Base-by-base conservation (phyloP, 2,797 vertebrate species). In the Novumbra hubbsi region DNA sequence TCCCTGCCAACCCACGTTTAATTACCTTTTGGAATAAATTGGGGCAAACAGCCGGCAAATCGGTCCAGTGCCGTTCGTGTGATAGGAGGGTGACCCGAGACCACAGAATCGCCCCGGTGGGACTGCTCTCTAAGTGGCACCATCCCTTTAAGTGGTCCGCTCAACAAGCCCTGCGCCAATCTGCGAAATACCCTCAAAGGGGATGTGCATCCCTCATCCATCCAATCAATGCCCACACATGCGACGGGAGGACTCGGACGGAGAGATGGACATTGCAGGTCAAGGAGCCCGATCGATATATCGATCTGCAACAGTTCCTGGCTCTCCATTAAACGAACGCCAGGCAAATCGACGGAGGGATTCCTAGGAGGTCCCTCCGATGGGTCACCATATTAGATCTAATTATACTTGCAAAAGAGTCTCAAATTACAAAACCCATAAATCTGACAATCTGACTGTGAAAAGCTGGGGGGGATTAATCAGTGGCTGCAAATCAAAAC, bases 201-300 rank as follows among this genome's bases (percentile, higher is more conserved):
- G 21, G 73, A 9, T 65, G 63, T 83, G 82, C 77, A 64, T 64
- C 78, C 85, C 80, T 85, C 82, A 87, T 78, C 79, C 48, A 2
- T n/a, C 74, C 83, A 87, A 90, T 90, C 87, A 83, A 91, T 89
- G 80, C 66, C 76, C 83, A 84, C 81, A 82, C 76, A 76, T 78
- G 70, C 80, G 72, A 21, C 9, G 28, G 14, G 50, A 60, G 57
- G 65, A 32, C 32, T 30, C 11, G n/a, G n/a, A 16, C 15, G 71
- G 50, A 0, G 63, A 68, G 72, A n/a, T 52, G 68, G 81, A 69
- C 78, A 86, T 83, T 71, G 82, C 86, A 57, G 72, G 78, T 73
- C 78, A 71, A 73, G 77, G 49, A 82, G 71, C 50, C 16, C 0
- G 3, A n/a, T 88, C 84, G 60, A 89, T 86, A 81, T 19, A 89